Conservation (phyloP, 23 tunicate species). For the Diplosoma virens region DNA sequence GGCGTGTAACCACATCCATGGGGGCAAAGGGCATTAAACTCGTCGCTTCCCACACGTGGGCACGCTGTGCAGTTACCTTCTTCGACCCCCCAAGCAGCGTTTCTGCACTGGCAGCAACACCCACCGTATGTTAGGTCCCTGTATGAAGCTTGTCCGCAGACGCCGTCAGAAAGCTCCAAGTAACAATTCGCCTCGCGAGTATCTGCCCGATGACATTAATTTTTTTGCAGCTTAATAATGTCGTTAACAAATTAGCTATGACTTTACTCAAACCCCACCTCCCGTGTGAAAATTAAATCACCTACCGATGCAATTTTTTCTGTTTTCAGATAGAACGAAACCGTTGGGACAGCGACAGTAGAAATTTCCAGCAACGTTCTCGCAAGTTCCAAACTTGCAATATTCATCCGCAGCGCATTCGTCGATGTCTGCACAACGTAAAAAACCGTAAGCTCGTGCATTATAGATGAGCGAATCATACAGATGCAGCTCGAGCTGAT, state of each 20-base stretch:
- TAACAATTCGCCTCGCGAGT: slow-evolving; percentile 53
- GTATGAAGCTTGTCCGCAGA: slow-evolving; percentile 29
- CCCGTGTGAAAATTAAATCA: neutral
- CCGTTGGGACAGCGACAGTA: slow-evolving; percentile 86
- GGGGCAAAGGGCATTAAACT: slow-evolving; percentile 77
- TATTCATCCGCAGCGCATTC: slow-evolving; percentile 7
- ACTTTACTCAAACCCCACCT: no score
- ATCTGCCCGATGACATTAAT: slow-evolving; percentile 10
- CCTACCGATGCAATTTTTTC: slow-evolving; percentile 21
- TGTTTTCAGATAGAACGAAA: slow-evolving; percentile 20
- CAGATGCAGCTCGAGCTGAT: no score
- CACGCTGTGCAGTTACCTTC: slow-evolving; percentile 63
- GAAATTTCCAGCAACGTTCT: slow-evolving; percentile 79
- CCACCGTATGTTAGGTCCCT: slow-evolving; percentile 21
- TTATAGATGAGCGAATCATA: no score
- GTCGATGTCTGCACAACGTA: slow-evolving; percentile 19
- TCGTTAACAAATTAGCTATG: no score
- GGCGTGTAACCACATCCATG: slow-evolving; percentile 89
- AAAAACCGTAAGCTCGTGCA: no score
- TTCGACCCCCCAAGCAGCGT: slow-evolving; percentile 83
- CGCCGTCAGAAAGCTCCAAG: slow-evolving; percentile 8
- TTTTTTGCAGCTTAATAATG: neutral
- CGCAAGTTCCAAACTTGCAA: slow-evolving; percentile 70
- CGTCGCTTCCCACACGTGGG: slow-evolving; percentile 64
- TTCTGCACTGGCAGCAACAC: slow-evolving; percentile 90